Conservation (phyloP, 2,113 vertebrate genomes). For the Apodemus sylvaticus region DNA sequence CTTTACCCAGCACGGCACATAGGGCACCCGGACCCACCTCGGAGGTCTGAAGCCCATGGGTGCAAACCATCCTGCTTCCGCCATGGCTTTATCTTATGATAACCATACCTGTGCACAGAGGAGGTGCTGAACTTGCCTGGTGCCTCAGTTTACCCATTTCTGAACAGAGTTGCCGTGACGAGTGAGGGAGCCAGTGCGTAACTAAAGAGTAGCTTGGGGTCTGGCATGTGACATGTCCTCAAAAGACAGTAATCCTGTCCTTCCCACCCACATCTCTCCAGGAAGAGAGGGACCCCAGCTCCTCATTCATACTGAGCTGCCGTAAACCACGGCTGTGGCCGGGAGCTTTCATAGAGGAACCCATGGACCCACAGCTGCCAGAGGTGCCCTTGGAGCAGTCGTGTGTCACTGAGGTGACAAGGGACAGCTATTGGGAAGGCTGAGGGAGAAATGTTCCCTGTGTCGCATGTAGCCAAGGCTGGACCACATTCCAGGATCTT, state of each 20-base stretch:
- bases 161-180: background rate
- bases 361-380: background rate
- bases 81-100: too few relatives aligned
- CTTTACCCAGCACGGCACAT: too few relatives aligned
- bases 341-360: background rate
- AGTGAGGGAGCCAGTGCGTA: background rate
- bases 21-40: background rate
- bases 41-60: background rate
- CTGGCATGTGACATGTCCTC: background rate
- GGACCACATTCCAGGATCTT: background rate
- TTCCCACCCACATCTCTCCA: background rate
- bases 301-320: background rate
- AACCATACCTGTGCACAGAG: background rate
- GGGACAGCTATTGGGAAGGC: background rate
- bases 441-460: background rate
- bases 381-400: background rate
- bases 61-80: background rate
- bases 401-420: background rate
- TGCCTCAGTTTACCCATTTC: background rate
- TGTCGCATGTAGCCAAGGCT: background rate
- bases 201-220: background rate
- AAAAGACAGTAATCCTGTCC: background rate
- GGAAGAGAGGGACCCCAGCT: background rate
- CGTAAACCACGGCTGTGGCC: background rate
- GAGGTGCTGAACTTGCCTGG: background rate